phyloP scores from a whole-genome alignment of 2,888 invertebrate genomes.

The Brenthis daphne region DNA sequence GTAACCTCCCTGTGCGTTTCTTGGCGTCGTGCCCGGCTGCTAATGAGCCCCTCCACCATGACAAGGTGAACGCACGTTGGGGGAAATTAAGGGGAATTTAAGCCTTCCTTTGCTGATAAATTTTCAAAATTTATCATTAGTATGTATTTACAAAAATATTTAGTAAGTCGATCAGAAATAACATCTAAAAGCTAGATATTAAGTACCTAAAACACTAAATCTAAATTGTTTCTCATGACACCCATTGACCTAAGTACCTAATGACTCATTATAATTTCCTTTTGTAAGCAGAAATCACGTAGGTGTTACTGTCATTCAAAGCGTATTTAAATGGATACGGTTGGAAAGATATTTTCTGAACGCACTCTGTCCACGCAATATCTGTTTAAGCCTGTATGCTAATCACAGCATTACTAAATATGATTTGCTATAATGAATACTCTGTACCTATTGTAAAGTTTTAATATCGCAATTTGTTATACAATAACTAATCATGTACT shows the following conservation, averaged over 20 bases:
- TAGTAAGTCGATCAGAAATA: no score
- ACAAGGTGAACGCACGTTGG: no score
- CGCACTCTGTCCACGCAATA: conserved; percentile 5
- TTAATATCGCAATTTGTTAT: background rate
- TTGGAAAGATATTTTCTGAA: conserved; percentile 8
- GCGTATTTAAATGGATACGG: conserved; percentile 10
- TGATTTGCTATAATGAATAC: conserved; percentile 17
- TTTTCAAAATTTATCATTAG: no score
- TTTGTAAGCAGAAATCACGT: conserved; percentile 29
- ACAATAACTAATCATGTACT: background rate
- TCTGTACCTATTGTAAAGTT: conserved; percentile 4
- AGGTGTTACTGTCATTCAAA: conserved; percentile 30
- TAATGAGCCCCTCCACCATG: no score
- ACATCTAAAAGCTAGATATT: no score
- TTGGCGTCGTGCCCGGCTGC: no score
- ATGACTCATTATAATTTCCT: conserved; percentile 38
- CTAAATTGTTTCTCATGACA: conserved; percentile 5
- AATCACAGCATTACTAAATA: conserved; percentile 10
- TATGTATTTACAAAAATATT: no score
- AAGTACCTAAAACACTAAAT: no score
- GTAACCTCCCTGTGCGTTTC: no score
- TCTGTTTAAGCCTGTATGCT: conserved; percentile 9
- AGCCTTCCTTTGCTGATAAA: no score
- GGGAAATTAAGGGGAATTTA: no score
- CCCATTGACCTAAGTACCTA: conserved; percentile 16